Conservation (phyloP, 2,797 vertebrate genomes). For the Todus mexicanus region DNA sequence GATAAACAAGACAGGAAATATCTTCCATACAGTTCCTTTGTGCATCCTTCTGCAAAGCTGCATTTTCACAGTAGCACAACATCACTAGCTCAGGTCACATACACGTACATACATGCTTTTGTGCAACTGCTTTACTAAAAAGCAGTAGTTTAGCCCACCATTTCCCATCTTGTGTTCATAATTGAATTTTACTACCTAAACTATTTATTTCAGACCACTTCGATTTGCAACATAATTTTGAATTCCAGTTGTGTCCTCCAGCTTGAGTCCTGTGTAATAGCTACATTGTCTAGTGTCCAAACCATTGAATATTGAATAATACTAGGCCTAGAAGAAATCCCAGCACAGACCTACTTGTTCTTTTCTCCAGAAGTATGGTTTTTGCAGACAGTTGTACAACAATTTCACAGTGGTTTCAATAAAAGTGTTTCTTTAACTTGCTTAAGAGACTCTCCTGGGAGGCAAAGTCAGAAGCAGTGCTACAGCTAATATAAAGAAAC, state of each 20-base stretch:
- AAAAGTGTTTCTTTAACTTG: not conserved
- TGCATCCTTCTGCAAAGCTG: not conserved
- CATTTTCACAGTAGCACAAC: not conserved
- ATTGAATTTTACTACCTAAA: not conserved
- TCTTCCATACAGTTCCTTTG: not conserved
- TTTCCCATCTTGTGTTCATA: not conserved
- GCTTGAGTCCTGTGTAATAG: not conserved
- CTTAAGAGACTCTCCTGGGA: not conserved
- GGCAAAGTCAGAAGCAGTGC: not conserved
- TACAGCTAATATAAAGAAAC: not conserved
- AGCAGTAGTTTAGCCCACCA: not conserved
- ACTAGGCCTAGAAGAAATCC: not conserved
- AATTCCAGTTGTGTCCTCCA: not conserved
- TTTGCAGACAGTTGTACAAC: not conserved
- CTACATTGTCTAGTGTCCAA: not conserved
- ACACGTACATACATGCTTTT: not conserved
- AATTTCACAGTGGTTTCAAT: not conserved
- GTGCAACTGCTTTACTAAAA: not conserved
- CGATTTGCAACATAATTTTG: not conserved
- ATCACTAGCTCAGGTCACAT: not conserved
- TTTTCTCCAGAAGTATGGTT: not conserved
- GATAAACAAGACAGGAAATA: not conserved
- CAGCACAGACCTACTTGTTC: not conserved
- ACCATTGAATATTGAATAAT: not conserved
- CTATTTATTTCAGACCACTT: not conserved